Conservation (phyloP, 2,888 invertebrate species). For the Linyphia triangularis region DNA sequence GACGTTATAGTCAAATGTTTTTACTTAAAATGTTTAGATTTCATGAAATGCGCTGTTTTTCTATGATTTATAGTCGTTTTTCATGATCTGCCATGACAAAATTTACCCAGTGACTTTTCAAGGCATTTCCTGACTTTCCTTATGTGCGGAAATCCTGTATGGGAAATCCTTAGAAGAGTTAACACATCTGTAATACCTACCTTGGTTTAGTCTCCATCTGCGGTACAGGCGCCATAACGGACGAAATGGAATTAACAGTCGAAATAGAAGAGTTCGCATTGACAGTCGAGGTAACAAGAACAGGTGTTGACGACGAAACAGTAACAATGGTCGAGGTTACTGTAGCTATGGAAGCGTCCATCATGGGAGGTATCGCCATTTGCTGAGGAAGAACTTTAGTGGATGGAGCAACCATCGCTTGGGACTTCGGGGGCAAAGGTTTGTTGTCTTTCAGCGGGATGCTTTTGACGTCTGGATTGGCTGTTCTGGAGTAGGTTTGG, state of each 20-base stretch:
- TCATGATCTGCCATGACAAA: no score
- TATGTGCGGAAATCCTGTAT: no score
- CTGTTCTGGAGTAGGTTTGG: slow-evolving; percentile 73
- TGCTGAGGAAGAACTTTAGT: slow-evolving; percentile 28
- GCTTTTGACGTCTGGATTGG: not conserved
- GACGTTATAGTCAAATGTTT: no score
- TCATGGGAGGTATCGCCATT: not conserved
- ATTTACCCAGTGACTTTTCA: no score
- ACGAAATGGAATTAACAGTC: not conserved
- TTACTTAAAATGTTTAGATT: no score
- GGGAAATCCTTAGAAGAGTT: no score
- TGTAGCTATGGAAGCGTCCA: slow-evolving; percentile 5
- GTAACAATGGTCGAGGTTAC: slow-evolving; percentile 3
- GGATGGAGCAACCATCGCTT: slow-evolving; percentile 61
- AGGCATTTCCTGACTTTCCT: no score
- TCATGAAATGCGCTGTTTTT: no score
- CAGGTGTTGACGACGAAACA: not conserved
- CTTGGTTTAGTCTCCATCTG: no score
- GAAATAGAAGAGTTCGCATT: not conserved
- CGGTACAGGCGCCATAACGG: slow-evolving; percentile 6
- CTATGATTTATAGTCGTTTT: no score
- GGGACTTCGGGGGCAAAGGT: slow-evolving; percentile 35
- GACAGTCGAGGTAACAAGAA: not conserved
- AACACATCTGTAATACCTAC: no score
- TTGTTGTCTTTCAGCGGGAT: not conserved